Conservation (phyloP, 1,140 invertebrate species). For the Apis laboriosa region DNA sequence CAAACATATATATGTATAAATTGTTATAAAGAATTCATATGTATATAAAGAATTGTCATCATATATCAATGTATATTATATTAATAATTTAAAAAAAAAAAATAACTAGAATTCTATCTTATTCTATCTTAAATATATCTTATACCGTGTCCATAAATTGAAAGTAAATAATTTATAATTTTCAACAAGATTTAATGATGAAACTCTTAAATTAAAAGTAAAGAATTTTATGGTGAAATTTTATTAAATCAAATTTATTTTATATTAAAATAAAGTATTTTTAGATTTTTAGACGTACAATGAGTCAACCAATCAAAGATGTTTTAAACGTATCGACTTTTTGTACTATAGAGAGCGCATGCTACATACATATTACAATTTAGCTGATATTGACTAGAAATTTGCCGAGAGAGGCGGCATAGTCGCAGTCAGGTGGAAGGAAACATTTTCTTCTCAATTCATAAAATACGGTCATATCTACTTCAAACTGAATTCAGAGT, state of each 20-base stretch:
- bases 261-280: not conserved
- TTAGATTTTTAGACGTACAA: not conserved
- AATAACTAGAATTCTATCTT: not conserved
- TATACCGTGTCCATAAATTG: not conserved
- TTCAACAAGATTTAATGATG: not conserved
- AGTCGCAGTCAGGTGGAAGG: slow-evolving; percentile 12
- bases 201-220: not conserved
- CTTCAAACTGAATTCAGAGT: slow-evolving; percentile 19
- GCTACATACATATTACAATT: not conserved
- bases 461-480: not conserved
- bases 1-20: no score
- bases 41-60: no score
- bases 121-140: no score
- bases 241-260: not conserved
- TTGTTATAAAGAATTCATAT: no score
- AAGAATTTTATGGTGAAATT: not conserved
- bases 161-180: not conserved
- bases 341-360: slow-evolving; percentile 7
- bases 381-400: slow-evolving; percentile 29
- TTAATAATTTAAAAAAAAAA: not conserved
- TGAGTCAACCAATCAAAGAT: not conserved
- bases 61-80: no score
- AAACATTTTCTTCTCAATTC: not conserved
- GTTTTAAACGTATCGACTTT: not conserved
- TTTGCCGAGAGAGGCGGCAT: slow-evolving; percentile 43